Evolutionary conservation across 2,888 invertebrate species (phyloP), one percentile per base, ranked within the genome.

Genomic region (Tenthredo notha): DNA sequence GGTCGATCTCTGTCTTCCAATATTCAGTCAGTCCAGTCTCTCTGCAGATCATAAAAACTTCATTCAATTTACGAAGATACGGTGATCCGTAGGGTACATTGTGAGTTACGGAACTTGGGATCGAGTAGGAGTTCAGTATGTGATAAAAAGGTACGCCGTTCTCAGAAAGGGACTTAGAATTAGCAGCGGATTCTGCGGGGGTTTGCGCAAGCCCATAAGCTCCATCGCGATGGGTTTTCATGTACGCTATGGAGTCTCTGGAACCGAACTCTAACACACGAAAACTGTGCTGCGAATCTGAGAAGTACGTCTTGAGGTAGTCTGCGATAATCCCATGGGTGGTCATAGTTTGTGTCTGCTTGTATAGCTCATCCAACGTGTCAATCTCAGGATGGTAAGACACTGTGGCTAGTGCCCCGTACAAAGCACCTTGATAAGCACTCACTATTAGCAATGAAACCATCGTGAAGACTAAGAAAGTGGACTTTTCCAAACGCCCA

Each of bases 401-500:
- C 25, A 37, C 43, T 43, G 70, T 85, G 18, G 85, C 54, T 29
- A 85, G 37, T 21, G 40, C 78, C 3, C 82, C n/a, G 70, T 85
- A 85, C n/a, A 85, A 50, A 29, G 67, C 83, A 40, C 85, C 85
- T 40, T 85, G 85, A 33, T 85, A 85, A 67, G 85, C 85, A 33
- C 70, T 78, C 21, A 82, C 5, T 47, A 85, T 70, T 7, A 85
- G 54, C 54, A 78, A 25, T 5, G 85, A 80, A 25, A 37, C 37
- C n/a, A 70, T 70, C 15, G 82, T 80, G 18, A 65, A 72, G 15
- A 82, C 6, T 7, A 82, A 21, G 21, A 85, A 72, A 5, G 54
- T 77, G 10, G 25, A 7, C 40, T 47, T 85, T 29, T 85, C 80
- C 12, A 78, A 9, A 7, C n/a, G 18, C n/a, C 25, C 58, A n/a